Conservation (phyloP, 2,888 invertebrate genomes). For the Embidobia sp. region DNA sequence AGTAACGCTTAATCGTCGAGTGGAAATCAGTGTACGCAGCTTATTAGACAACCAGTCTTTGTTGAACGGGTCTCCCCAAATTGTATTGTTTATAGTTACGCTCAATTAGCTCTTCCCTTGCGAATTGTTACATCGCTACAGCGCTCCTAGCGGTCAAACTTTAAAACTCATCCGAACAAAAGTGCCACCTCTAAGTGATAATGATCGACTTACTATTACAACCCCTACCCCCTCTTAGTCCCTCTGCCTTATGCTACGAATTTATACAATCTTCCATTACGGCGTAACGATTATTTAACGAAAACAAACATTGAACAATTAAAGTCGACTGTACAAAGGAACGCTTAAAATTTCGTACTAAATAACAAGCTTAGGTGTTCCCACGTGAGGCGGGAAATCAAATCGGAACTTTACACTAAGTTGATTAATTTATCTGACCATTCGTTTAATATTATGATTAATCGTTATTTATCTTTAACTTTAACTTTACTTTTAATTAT, state of each 20-base stretch:
- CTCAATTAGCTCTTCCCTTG: constrained; percentile 16
- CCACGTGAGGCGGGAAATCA: constrained; percentile 58
- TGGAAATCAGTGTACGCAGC: constrained; percentile 72
- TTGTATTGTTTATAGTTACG: constrained; percentile 49
- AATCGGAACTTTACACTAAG: constrained; percentile 56
- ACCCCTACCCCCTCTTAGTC: background rate
- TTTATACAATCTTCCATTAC: constrained; percentile 61
- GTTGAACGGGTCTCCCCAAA: constrained; percentile 69
- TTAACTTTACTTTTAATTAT: constrained; percentile 41
- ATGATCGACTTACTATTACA: constrained; percentile 50
- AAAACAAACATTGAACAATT: constrained; percentile 62
- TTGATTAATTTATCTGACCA: constrained; percentile 32
- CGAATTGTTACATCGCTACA: too few relatives aligned
- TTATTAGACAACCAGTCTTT: constrained; percentile 78
- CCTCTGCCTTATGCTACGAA: constrained; percentile 56
- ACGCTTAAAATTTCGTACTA: constrained; percentile 64
- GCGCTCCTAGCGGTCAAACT: constrained; percentile 25
- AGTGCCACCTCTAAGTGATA: constrained; percentile 48
- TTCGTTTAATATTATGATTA: constrained; percentile 10
- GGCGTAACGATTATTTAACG: constrained; percentile 60
- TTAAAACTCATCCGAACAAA: constrained; percentile 41
- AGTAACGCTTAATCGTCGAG: constrained; percentile 43
- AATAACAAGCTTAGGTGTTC: constrained; percentile 62
- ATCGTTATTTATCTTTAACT: constrained; percentile 14
- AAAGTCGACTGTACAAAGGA: constrained; percentile 63